Evolutionary conservation across 1,140 invertebrate genomes (phyloP), one percentile per base, ranked within the genome.

Genomic region (Drosophila guanche): DNA sequence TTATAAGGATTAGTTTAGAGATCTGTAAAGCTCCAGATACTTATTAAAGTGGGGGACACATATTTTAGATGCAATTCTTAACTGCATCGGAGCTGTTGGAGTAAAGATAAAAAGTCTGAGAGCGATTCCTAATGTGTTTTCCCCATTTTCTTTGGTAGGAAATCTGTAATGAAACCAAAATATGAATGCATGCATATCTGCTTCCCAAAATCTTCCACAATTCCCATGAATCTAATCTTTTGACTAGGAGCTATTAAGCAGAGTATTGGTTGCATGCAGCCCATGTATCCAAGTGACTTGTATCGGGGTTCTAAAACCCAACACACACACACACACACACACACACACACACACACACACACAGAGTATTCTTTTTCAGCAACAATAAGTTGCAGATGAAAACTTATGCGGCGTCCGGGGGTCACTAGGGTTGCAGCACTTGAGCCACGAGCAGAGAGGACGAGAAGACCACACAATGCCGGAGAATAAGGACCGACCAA

Each of bases 311-410:
- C 41, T 16, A 5, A 41, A n/a, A 37, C 10, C 33, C 12, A 20
- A 20, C 16, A 23, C 52, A 33, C 67, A 48, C 47, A 61, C 43
- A 57, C 67, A 48, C 47, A 61, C 43, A 57, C 67, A 48, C 47
- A 61, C 43, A 57, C 67, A 48, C 47, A 61, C 43, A 57, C 67
- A 48, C 47, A 20, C 16, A 23, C 52, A 33, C 67, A 48, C 47
- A 61, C 43, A 57, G 33, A 73, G 33, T 48, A 56, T 53, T 58
- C 29, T 23, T 42, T 45, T 37, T n/a, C 40, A 22, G 33, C 60
- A 45, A 54, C 70, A 74, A 83, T 83, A 83, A 83, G 70, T 62
- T 78, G 74, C 59, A 73, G 69, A 77, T 60, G 79, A 47, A 83
- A 83, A 83, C 79, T 83, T 83, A 78, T 83, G 79, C 71, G 47